These are phyloP conservation scores for Taxidea taxus DNA, from an alignment of 2,113 vertebrate species.

Conservation along the genomic window DNA sequence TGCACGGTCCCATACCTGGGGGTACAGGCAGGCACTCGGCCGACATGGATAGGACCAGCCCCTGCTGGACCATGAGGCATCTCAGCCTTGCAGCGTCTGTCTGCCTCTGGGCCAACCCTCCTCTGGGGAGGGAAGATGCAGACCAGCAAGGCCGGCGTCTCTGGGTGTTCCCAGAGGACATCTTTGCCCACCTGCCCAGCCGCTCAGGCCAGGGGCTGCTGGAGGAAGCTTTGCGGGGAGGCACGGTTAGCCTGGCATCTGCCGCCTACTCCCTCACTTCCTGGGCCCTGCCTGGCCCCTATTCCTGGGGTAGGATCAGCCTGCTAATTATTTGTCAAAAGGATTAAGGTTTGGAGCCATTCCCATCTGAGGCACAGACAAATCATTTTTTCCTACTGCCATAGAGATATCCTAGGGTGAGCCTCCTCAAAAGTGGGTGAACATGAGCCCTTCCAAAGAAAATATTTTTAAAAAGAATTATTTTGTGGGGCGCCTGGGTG, in stretches of 20 bases:
- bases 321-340: conserved; percentile 26
- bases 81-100: neutral
- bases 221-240: neutral
- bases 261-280: neutral
- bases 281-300: neutral
- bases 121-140: neutral
- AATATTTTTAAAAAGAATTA: neutral
- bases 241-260: neutral
- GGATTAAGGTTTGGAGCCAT: conserved; percentile 1
- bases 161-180: neutral
- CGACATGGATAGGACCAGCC: neutral
- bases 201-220: neutral
- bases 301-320: neutral
- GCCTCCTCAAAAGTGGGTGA: neutral
- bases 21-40: neutral
- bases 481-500: no score
- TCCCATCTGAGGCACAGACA: neutral
- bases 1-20: neutral
- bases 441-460: neutral
- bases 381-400: neutral
- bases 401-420: neutral
- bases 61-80: neutral
- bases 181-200: neutral
- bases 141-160: neutral
- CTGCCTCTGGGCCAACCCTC: neutral